Conservation (phyloP, 2,797 vertebrate genomes). For the Phoebastria nigripes region DNA sequence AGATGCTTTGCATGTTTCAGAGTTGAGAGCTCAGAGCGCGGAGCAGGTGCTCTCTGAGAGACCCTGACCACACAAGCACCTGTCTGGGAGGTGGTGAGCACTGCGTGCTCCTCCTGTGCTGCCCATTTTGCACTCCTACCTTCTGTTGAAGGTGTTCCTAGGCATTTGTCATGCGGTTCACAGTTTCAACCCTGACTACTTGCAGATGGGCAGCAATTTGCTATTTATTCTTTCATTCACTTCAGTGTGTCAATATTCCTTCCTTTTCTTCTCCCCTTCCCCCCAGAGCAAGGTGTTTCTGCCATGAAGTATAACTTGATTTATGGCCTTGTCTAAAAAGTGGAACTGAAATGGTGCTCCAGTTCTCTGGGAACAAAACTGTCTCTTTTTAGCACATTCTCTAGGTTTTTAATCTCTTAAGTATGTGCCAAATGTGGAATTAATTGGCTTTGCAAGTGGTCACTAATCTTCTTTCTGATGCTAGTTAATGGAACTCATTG, state of each 20-base stretch:
- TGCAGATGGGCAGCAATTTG: not conserved
- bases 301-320: not conserved
- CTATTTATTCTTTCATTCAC: not conserved
- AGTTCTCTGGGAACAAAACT: not conserved
- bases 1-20: not conserved
- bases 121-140: not conserved
- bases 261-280: not conserved
- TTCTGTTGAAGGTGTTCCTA: not conserved
- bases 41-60: not conserved
- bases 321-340: not conserved
- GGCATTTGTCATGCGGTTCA: not conserved
- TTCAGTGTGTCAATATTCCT: not conserved
- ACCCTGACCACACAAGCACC: not conserved
- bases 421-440: not conserved
- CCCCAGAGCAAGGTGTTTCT: not conserved
- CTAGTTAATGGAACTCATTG: not conserved
- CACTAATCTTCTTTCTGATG: not conserved
- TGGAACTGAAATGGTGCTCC: not conserved
- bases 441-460: not conserved
- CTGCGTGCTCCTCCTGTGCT: not conserved
- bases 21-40: not conserved
- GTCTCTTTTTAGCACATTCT: not conserved
- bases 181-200: not conserved
- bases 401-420: not conserved
- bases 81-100: not conserved